Evolutionary conservation across 2,888 invertebrate species (phyloP), one percentile per base, ranked within the genome.

Genomic region (Incurvaria masculella): DNA sequence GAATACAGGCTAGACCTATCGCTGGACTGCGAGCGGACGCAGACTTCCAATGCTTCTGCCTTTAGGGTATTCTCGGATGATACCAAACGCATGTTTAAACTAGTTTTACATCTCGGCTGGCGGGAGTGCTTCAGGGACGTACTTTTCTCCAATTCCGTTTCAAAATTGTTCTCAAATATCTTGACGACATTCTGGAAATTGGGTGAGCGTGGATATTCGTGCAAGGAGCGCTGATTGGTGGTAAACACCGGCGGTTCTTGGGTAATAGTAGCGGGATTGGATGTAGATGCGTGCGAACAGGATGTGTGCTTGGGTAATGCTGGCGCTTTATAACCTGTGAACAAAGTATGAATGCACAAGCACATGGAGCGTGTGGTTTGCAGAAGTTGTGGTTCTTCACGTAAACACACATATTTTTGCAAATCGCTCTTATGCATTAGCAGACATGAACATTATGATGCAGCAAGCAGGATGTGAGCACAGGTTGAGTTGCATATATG

Each of bases 71-170:
- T 57, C 11, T 55, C 57, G 5, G 57, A 40, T 8, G 21, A 57
- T 19, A 69, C 52, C 48, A 62, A 60, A 20, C 48, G 39, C 10
- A 57, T 52, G 17, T 60, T 61, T 0, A 75, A 57, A 53, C 62
- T 76, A 3, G 63, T 50, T 65, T 72, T 76, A 56, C 75, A 75
- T 57, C 72, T 76, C 0, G 73, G 72, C 14, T n/a, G 8, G 33
- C 4, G 11, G 33, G 33, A 11, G 8, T 33, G 33, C 14, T 11
- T 33, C 33, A 14, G 14, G 14, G 33, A 11, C 57, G 57, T 45
- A 43, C 55, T 55, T 57, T 59, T 10, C 51, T 51, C 8, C 52
- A 52, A 41, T 45, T 27, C n/a, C 6, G 1, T 49, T 17, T 55
- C 51, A 10, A 58, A 54, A 1, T 58, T n/a, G n/a, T n/a, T 55